These are phyloP conservation scores for Sebastes oblongus DNA, from an alignment of 2,797 vertebrate genomes.

Conservation along the genomic window DNA sequence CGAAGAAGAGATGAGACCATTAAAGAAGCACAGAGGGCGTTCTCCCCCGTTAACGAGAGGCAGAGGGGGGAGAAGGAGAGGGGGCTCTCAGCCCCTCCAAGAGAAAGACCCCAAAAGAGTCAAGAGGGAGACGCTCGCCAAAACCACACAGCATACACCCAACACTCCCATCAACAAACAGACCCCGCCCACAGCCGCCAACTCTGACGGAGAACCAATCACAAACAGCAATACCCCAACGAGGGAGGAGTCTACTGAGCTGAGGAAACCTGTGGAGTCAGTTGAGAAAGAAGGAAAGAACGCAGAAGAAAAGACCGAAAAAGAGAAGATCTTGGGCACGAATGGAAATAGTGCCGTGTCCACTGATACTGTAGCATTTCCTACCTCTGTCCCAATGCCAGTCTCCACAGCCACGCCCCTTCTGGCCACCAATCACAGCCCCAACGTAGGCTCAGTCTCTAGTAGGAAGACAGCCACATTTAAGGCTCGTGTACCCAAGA, in stretches of 20 bases:
- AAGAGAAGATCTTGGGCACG: conserved; percentile 50
- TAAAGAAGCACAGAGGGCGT: conserved; percentile 84
- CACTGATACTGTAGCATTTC: conserved; percentile 57
- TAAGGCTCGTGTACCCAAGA: conserved; percentile 90
- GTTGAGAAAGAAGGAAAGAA: conserved; percentile 45
- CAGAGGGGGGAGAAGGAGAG: conserved; percentile 83
- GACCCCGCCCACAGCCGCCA: conserved; percentile 47
- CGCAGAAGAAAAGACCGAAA: conserved; percentile 64
- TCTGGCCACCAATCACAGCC: conserved; percentile 66
- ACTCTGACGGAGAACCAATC: conserved; percentile 65
- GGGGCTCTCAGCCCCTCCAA: conserved; percentile 67
- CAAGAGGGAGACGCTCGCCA: conserved; percentile 70
- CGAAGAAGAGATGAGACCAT: conserved; percentile 85
- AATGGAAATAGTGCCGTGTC: conserved; percentile 57
- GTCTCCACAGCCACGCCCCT: conserved; percentile 46
- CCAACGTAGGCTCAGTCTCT: conserved; percentile 76
- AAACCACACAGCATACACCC: conserved; percentile 66
- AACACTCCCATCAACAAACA: conserved; percentile 66
- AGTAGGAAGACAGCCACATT: conserved; percentile 93
- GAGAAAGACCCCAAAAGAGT: conserved; percentile 79
- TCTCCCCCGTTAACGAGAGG: conserved; percentile 84
- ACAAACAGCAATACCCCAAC: conserved; percentile 58
- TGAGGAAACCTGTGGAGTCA: conserved; percentile 66
- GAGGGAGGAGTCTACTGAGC: conserved; percentile 67
- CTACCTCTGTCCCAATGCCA: conserved; percentile 60